Base-by-base conservation (phyloP, 1,140 invertebrate species). In the Megalopta genalis region DNA sequence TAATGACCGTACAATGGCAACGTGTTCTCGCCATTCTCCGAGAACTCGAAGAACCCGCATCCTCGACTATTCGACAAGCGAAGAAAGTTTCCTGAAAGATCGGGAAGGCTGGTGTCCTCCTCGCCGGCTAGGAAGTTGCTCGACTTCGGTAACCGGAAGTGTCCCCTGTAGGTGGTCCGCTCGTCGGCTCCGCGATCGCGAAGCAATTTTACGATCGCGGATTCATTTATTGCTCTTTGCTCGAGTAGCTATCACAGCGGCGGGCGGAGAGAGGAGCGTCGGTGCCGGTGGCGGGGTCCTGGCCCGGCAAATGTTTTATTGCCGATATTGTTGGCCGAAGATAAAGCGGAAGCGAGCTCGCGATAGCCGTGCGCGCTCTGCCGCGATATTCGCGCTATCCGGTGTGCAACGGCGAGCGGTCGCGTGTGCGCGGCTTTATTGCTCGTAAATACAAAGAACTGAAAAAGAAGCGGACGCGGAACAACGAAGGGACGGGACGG, bases 361-460 rank as follows among this genome's bases (percentile, higher is more conserved):
- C n/a, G n/a, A n/a, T n/a, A n/a, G n/a, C n/a, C n/a, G n/a, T n/a
- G n/a, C n/a, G n/a, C n/a, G n/a, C n/a, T n/a, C n/a, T n/a, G n/a
- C n/a, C n/a, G n/a, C n/a, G n/a, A n/a, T n/a, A n/a, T n/a, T n/a
- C n/a, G n/a, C n/a, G 69, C 69, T 73, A 64, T 68, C 76, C 76
- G 67, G 60, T 3, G n/a, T 23, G 32, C 52, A 42, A 42, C 49
- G 76, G 52, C 37, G 52, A 59, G 39, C 25, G 23, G 60, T 72
- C 60, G 76, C 77, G 69, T 64, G 68, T 37, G 67, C 32, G n/a
- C 69, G 12, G 69, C 62, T 78, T 78, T 78, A 78, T 78, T 73
- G 77, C 77, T 78, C 77, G 77, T 78, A 78, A 78, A 78, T 78
- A 78, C 49, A 59, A 73, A 73, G 77, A 78, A 73, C 60, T 23